Evolutionary conservation across 2,113 vertebrate genomes (phyloP).

Genomic region (Onychorhynchus coronatus): DNA sequence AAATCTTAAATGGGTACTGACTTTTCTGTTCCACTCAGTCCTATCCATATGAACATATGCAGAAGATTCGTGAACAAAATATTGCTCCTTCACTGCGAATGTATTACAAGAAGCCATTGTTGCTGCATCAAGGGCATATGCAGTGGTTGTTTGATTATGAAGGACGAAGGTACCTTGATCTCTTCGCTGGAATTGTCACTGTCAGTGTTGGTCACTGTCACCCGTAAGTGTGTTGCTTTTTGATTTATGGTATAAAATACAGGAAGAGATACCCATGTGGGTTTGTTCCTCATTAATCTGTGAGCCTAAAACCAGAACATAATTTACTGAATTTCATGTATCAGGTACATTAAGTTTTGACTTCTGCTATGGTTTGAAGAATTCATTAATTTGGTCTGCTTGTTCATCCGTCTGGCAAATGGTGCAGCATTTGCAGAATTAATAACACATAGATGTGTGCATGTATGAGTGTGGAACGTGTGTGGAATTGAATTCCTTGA

Average conservation of each 20-base stretch:
- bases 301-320: not conserved
- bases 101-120: slow-evolving; percentile 83
- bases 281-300: not conserved
- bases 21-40: slow-evolving; percentile 44
- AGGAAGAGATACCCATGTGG: not conserved
- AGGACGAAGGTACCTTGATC: slow-evolving; percentile 88
- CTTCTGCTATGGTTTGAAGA: not conserved
- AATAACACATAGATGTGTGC: not conserved
- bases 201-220: slow-evolving; percentile 93
- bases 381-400: not conserved
- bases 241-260: not conserved
- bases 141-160: slow-evolving; percentile 93
- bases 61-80: slow-evolving; percentile 77
- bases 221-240: slow-evolving; percentile 80
- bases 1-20: not conserved
- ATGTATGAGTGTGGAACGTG: not conserved
- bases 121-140: slow-evolving; percentile 90
- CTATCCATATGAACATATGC: slow-evolving; percentile 66
- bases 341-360: not conserved
- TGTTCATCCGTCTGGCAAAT: not conserved
- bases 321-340: not conserved
- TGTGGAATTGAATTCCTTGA: not conserved
- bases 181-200: slow-evolving; percentile 91
- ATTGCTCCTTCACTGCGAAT: slow-evolving; percentile 72
- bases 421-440: not conserved